A percentile compares a stretch with the other conserved stretches of the same genome.
Conservation (phyloP, 2,888 invertebrate genomes). For the Scrobipalpa costella region DNA sequence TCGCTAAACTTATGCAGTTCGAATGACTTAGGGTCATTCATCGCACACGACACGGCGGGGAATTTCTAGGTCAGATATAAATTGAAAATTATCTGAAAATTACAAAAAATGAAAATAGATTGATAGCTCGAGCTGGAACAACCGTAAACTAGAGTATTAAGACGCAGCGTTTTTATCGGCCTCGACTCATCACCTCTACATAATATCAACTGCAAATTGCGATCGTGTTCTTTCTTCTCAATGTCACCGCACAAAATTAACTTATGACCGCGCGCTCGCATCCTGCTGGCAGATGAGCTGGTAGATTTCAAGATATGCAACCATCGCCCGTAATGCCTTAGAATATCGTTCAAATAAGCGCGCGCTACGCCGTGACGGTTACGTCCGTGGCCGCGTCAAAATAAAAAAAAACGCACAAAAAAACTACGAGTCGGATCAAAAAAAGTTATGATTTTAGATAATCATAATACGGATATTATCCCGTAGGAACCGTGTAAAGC, state of each 20-base stretch:
- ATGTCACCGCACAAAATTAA: too few species aligned
- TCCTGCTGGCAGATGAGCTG: slow-evolving; percentile 38
- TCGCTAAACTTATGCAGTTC: too few species aligned
- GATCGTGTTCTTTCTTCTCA: slow-evolving; percentile 26
- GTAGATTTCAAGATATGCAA: too few species aligned
- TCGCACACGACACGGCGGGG: slow-evolving; percentile 21
- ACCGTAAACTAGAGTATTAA: slow-evolving; percentile 29
- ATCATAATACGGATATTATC: too few species aligned
- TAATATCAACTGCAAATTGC: slow-evolving; percentile 48
- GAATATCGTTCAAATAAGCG: too few species aligned
- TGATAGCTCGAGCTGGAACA: slow-evolving; percentile 31
- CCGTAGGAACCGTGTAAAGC: too few species aligned
- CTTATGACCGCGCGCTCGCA: slow-evolving; percentile 43
- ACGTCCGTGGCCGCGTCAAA: too few species aligned
- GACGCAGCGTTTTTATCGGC: slow-evolving; percentile 26
- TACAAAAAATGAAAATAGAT: slow-evolving; percentile 36
- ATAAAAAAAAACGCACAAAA: too few species aligned
- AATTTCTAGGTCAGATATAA: slow-evolving; percentile 17
- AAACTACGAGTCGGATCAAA: too few species aligned
- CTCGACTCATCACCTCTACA: slow-evolving; percentile 39
- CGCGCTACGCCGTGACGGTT: too few species aligned
- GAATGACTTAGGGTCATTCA: slow-evolving; percentile 3
- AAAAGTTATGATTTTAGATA: too few species aligned
- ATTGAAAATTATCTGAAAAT: slow-evolving; percentile 26
- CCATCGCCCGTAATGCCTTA: too few species aligned